Evolutionary conservation across 2,113 vertebrate species (phyloP).

Genomic region (Seriola dumerili): DNA sequence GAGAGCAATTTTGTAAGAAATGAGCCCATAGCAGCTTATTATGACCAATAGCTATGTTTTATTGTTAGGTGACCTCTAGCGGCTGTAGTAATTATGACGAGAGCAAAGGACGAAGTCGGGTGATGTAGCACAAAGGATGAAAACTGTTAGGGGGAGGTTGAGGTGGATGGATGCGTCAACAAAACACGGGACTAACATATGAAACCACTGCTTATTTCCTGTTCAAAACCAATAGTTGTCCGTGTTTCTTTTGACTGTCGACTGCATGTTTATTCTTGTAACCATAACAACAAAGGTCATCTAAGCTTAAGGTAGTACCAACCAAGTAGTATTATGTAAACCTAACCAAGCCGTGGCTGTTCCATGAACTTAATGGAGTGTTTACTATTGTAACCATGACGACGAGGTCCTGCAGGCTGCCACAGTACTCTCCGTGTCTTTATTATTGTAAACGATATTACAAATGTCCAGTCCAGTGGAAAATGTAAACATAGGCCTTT

Average conservation of each 20-base stretch:
- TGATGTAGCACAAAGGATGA: too few relatives aligned
- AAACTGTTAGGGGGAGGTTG: neutral
- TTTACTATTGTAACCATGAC: neutral
- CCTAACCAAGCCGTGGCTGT: too few relatives aligned
- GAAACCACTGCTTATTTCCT: neutral
- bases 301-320: neutral
- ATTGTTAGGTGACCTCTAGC: too few relatives aligned
- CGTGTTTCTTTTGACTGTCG: too few relatives aligned
- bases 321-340: neutral
- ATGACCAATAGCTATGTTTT: too few relatives aligned
- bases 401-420: too few relatives aligned
- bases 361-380: too few relatives aligned
- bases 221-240: neutral
- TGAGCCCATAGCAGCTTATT: neutral
- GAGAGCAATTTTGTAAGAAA: neutral
- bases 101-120: too few relatives aligned
- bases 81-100: too few relatives aligned
- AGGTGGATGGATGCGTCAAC: neutral
- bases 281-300: neutral
- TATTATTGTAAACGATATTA: neutral
- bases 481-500: neutral
- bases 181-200: neutral
- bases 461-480: neutral
- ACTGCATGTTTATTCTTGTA: neutral
- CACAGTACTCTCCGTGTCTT: neutral